These are phyloP conservation scores for Sarcophaga bullata DNA, from an alignment of 1,140 invertebrate genomes.

Conservation along the genomic window DNA sequence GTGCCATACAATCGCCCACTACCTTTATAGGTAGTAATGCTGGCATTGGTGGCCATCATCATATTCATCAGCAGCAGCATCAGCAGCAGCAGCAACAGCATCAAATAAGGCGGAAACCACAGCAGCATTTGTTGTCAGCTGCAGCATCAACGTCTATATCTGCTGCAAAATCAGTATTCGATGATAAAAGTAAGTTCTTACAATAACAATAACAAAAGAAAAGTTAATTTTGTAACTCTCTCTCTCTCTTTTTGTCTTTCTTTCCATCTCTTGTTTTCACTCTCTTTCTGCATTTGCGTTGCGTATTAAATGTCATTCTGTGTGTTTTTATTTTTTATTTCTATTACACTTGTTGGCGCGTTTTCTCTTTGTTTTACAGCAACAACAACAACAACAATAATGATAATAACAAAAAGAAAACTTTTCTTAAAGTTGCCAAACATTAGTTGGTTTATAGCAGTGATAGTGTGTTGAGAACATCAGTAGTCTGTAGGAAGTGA, in stretches of 20 bases:
- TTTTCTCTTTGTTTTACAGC: no score
- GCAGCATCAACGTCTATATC: slow-evolving; percentile 4
- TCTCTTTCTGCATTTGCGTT: no score
- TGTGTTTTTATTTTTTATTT: no score
- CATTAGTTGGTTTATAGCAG: no score
- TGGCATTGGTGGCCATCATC: not conserved
- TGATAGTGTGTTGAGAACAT: no score
- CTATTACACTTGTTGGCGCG: no score
- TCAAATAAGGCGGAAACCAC: slow-evolving; percentile 24
- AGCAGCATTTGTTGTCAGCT: not conserved
- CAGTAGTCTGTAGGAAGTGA: no score
- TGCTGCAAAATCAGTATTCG: slow-evolving; percentile 27
- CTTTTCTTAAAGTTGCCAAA: no score
- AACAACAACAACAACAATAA: no score
- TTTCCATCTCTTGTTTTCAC: not conserved
- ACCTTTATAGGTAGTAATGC: slow-evolving; percentile 17
- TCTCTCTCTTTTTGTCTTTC: not conserved
- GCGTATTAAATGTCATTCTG: no score
- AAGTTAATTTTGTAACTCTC: not conserved
- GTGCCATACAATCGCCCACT: slow-evolving; percentile 31
- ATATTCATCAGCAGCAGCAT: not conserved
- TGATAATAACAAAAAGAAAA: no score
- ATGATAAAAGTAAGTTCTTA: slow-evolving; percentile 30
- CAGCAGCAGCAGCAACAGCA: slow-evolving; percentile 9
- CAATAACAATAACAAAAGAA: not conserved